Evolutionary conservation across 1,140 invertebrate species (phyloP), one percentile per base, ranked within the genome.

Genomic region (Drosophila erecta): DNA sequence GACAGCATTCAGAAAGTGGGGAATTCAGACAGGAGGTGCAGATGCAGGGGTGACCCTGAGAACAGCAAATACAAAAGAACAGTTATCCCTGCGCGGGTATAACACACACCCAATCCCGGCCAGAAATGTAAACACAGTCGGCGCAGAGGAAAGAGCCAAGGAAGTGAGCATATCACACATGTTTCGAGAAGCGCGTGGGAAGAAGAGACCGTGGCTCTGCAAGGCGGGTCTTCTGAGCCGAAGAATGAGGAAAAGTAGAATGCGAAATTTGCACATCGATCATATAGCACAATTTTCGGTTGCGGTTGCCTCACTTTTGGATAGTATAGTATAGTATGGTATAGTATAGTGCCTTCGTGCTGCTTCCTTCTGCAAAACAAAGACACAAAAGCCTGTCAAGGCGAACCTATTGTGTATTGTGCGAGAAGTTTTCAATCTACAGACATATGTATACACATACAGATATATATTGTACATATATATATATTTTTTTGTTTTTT

Each of bases 31-130:
- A 14, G 14, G 20, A 27, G 14, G 0, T 5, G 37, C 24, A n/a
- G 15, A 1, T 20, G 33, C 38, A 24, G 22, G 24, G 20, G 11
- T 51, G 49, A 17, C 20, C 66, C 66, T 70, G 66, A 49, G 66
- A 70, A 70, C 20, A 46, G 15, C 51, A 55, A 64, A 75, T 75
- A 75, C 40, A 65, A 75, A 75, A 75, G 60, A 79, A 73, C 76
- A 73, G 75, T 79, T 79, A 79, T 54, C 11, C 30, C 27, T 3
- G 22, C 54, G 22, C 20, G 33, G 49, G 64, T 17, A 17, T 1
- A 73, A 53, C 22, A 37, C 15, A 30, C 62, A 49, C 20, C 59
- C 24, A 20, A 20, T 20, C 17, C 17, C 41, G 40, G 27, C 35
- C 37, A 41, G 47, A 57, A 57, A 56, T 59, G 61, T 60, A 66